Evolutionary conservation across 37 sponge, comb jelly and placozoan genomes (phyloP), one percentile per base, ranked within the genome.

Genomic region (Aphrocallistes beatrix): DNA sequence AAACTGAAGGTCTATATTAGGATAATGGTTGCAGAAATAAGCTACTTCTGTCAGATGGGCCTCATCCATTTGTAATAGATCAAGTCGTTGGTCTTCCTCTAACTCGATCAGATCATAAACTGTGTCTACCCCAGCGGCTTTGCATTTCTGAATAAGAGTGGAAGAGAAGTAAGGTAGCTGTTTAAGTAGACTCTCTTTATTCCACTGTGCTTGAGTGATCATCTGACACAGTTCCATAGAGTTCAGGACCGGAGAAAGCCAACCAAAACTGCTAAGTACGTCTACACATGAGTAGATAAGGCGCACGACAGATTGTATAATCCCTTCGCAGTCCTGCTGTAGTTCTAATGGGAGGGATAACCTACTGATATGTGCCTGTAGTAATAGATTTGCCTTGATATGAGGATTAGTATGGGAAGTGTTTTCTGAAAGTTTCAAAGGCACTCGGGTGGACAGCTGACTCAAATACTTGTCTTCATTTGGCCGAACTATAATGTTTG

Each of bases 141-240:
- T 82, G 85, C 97, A 98, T 39, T 88, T 82, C 91, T 98, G 91
- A 81, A 98, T 95, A 75, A 93, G 82, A 38, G 92, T 94, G 28
- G 91, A 45, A 30, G 94, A 90, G 87, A 98, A 98, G 88, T 94
- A 96, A 30, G 99, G 99, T n/a, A 98, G 90, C 88, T 98, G 99
- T 84, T 98, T 98, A 50, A 98, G 91, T 85, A 91, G 90, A 37
- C 94, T 94, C 88, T 98, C 99, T 37, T 92, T 92, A 86, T 91
- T 94, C 99, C 99, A 98, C 94, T 95, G 92, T 82, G 99, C 99
- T 82, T 98, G 99, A 30, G 99, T 98, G 19, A 92, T 87, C 99
- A 98, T 98, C 89, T 98, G 99, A 32, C 96, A 83, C 48, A 98
- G 88, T 84, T 98, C 99, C 99, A 98, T 98, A 50, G 96, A 94